Evolutionary conservation across 2,797 vertebrate species (phyloP), one percentile per base, ranked within the genome.

Genomic region (Crax fasciolata): DNA sequence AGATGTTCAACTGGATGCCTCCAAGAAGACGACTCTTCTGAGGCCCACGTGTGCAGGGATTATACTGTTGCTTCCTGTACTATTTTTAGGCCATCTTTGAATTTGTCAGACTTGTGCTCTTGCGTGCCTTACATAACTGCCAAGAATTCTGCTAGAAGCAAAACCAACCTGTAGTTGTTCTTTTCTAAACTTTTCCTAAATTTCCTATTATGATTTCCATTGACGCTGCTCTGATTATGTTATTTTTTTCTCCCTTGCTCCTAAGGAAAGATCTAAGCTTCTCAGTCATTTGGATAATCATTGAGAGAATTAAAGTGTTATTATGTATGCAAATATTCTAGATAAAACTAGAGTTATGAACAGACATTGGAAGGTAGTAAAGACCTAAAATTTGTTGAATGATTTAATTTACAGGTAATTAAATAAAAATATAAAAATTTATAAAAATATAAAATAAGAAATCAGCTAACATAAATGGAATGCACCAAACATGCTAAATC

Each of bases 291-390:
- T 51, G 58, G 82, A 39, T 86, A 81, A 83, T 48, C 24, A 32
- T 28, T 16, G 19, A 35, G 18, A 52, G 11, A 76, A 82, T 54
- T 3, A 72, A n/a, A 13, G 12, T 7, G 5, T 51, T 83, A 9
- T 24, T 44, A 4, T 32, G 6, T 30, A 2, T 72, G 23, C 49
- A 90, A 68, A 57, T 15, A 84, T 30, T 35, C 18, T n/a, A 46
- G 49, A 39, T 38, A 30, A 57, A 79, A 38, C 41, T 44, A 9
- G 15, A 77, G 5, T 41, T 57, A 54, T 38, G 44, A 59, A 38
- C 11, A 59, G 48, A 61, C 3, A 5, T 25, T 1, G 0, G 1
- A 0, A 1, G 28, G 51, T 28, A n/a, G 9, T 72, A 63, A 39
- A 80, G 2, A 8, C 24, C 23, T 63, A 82, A 87, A 70, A 51